Conservation (phyloP, 2,113 vertebrate genomes). For the Cottus gobio region DNA sequence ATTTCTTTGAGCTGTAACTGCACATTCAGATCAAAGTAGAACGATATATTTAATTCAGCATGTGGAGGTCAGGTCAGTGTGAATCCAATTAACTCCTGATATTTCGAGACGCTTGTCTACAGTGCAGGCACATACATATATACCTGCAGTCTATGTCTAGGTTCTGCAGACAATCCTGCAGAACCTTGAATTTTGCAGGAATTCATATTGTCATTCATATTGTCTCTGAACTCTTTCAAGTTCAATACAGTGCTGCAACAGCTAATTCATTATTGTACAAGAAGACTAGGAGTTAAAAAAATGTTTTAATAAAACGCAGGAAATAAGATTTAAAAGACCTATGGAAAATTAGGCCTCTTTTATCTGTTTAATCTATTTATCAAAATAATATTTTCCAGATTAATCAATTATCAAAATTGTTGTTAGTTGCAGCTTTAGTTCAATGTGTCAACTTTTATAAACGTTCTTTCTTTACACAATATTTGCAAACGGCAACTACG, state of each 20-base stretch:
- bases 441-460: neutral
- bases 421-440: neutral
- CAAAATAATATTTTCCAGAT: no score
- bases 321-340: neutral
- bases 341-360: neutral
- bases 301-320: neutral
- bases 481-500: no score
- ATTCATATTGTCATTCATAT: no score
- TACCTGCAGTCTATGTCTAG: neutral
- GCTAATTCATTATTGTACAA: no score
- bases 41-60: neutral
- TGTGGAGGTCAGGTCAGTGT: conserved; percentile 13
- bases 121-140: neutral
- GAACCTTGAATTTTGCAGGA: no score
- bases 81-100: neutral
- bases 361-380: no score
- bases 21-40: conserved; percentile 18
- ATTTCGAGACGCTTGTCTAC: neutral
- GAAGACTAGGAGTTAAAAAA: no score
- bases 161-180: neutral
- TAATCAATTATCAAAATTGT: neutral
- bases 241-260: neutral
- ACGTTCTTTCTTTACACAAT: neutral
- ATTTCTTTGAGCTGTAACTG: conserved; percentile 31
- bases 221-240: no score